Evolutionary conservation across 2,113 vertebrate genomes (phyloP).

Genomic region (Mesoclemmys tuberculata): DNA sequence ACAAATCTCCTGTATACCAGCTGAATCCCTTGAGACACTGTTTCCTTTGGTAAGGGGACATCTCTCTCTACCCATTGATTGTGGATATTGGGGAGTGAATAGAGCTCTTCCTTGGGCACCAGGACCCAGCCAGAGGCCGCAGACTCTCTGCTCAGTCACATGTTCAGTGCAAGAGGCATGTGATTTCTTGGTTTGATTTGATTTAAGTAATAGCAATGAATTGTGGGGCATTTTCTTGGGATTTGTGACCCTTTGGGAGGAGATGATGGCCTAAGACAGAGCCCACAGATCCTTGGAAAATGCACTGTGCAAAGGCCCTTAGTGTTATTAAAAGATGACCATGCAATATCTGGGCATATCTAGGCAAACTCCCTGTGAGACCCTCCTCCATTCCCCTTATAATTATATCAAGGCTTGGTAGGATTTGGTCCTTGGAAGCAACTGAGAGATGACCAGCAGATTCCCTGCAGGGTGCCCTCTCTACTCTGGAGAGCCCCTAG

Average conservation of each 20-base stretch:
- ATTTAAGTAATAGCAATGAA: background rate
- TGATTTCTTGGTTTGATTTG: background rate
- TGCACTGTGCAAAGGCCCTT: background rate
- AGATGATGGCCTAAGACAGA: background rate
- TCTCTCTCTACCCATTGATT: rapidly evolving
- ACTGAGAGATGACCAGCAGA: background rate
- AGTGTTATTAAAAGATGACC: background rate
- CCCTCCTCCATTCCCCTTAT: background rate
- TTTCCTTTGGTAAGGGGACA: background rate
- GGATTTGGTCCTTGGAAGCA: background rate
- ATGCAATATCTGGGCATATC: background rate
- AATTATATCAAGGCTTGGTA: background rate
- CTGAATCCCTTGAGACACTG: background rate
- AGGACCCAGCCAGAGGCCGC: background rate
- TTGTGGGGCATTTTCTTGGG: background rate
- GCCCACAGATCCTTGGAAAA: background rate
- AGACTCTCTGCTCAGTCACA: background rate
- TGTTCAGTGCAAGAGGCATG: background rate
- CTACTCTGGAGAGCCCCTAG: background rate
- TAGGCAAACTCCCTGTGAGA: background rate
- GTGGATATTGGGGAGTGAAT: background rate
- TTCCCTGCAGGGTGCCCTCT: background rate
- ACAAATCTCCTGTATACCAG: background rate
- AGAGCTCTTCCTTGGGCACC: background rate
- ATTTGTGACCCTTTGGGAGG: background rate